Percentiles rank a stretch among this genome's conserved stretches.
Conservation (phyloP, 53 echinoderm and acorn worm species). For the Crossaster papposus region DNA sequence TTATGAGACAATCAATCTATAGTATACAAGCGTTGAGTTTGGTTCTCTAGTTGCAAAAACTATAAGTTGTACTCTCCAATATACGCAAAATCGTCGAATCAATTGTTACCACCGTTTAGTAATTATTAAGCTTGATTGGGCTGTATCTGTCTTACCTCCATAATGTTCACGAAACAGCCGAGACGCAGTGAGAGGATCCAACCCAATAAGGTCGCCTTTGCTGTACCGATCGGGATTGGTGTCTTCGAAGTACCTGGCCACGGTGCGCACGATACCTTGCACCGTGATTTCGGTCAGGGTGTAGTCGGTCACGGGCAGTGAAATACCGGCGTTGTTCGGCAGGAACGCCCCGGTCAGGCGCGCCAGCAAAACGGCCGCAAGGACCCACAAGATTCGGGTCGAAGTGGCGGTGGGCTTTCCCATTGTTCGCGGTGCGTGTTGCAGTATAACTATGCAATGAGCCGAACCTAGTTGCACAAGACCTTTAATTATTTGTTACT, state of each 20-base stretch:
- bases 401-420: background rate
- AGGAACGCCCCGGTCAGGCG: slow-evolving; percentile 36
- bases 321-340: slow-evolving; percentile 32
- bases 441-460: background rate
- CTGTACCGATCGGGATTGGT: slow-evolving; percentile 29
- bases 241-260: slow-evolving; percentile 62
- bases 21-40: too few species aligned
- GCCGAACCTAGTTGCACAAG: background rate
- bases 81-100: too few species aligned
- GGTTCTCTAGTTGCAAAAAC: too few species aligned
- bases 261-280: slow-evolving; percentile 52
- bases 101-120: background rate
- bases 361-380: background rate
- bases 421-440: background rate
- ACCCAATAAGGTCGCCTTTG: slow-evolving; percentile 17
- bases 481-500: background rate
- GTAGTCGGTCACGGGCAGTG: slow-evolving; percentile 40
- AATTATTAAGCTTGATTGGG: background rate
- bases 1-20: too few species aligned
- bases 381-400: background rate
- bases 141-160: slow-evolving; percentile 54
- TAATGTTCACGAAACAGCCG: slow-evolving; percentile 45
- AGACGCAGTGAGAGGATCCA: slow-evolving; percentile 58
- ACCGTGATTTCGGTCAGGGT: slow-evolving; percentile 55
- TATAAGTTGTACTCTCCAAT: too few species aligned